Percentiles rank a stretch among this genome's conserved stretches.
These are phyloP conservation scores for Rhyacophila brunnea DNA, from an alignment of 1,140 invertebrate genomes.

Conservation along the genomic window DNA sequence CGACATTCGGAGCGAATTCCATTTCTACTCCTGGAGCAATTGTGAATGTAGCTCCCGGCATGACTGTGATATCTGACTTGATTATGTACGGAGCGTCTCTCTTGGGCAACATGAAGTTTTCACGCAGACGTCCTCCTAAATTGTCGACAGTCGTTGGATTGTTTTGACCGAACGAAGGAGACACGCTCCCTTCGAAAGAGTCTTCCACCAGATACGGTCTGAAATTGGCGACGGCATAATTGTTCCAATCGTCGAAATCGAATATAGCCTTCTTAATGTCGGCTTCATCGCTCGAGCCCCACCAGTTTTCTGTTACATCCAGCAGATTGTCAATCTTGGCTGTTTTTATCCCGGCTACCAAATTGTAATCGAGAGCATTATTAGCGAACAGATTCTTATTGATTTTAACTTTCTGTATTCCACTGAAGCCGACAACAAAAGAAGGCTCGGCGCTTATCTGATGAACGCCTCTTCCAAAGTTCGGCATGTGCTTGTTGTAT, in stretches of 20 bases:
- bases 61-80: slow-evolving; percentile 91
- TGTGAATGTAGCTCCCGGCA: slow-evolving; percentile 85
- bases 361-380: slow-evolving; percentile 88
- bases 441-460: slow-evolving; percentile 62
- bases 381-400: slow-evolving; percentile 87
- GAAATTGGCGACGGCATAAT: slow-evolving; percentile 89
- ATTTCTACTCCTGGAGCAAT: slow-evolving; percentile 89
- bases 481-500: slow-evolving; percentile 60
- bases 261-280: slow-evolving; percentile 87
- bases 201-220: slow-evolving; percentile 82
- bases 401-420: slow-evolving; percentile 90
- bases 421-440: slow-evolving; percentile 88
- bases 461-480: slow-evolving; percentile 46
- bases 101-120: slow-evolving; percentile 69
- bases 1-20: slow-evolving; percentile 95
- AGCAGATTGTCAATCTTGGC: slow-evolving; percentile 84
- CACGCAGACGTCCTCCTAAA: slow-evolving; percentile 80
- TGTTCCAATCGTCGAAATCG: slow-evolving; percentile 99
- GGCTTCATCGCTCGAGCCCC: slow-evolving; percentile 76
- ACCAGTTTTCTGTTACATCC: slow-evolving; percentile 94
- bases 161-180: slow-evolving; percentile 59
- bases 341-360: slow-evolving; percentile 88
- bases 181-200: slow-evolving; percentile 73
- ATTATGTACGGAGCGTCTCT: slow-evolving; percentile 77
- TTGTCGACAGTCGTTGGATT: slow-evolving; percentile 54